Percentiles rank a stretch among this genome's conserved stretches.
Evolutionary conservation across 2,888 invertebrate genomes (phyloP).

Genomic region (Dynastes grantii): DNA sequence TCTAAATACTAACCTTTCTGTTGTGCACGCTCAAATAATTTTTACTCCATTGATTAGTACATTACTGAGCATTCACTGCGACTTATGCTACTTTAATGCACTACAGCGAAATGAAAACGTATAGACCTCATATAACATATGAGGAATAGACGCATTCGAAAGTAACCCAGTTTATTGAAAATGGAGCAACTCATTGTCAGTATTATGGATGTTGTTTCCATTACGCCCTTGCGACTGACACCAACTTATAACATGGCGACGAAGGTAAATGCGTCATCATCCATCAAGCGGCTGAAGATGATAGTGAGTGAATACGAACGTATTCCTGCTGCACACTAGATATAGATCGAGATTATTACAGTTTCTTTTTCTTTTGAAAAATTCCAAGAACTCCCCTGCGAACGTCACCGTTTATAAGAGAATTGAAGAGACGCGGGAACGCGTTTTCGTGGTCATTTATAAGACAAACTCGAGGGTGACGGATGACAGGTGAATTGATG

Average conservation of each 20-base stretch:
- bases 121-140: no score
- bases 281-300: constrained; percentile 16
- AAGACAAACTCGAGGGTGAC: background rate
- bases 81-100: no score
- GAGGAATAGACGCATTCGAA: no score
- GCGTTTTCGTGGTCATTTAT: constrained; percentile 6
- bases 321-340: background rate
- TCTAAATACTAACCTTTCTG: no score
- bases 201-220: background rate
- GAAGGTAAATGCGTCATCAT: constrained; percentile 20
- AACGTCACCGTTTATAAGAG: background rate
- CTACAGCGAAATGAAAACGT: no score
- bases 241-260: constrained; percentile 1
- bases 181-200: no score
- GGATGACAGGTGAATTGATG: constrained; percentile 1
- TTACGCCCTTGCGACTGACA: constrained; percentile 23
- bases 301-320: constrained; percentile 19
- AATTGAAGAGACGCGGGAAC: background rate
- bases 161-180: no score
- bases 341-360: constrained; percentile 19
- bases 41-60: no score
- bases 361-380: constrained; percentile 35
- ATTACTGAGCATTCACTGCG: no score
- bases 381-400: constrained; percentile 17
- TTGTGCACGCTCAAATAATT: no score